Evolutionary conservation across 2,888 invertebrate species (phyloP).

Genomic region (Salpingus planirostris): DNA sequence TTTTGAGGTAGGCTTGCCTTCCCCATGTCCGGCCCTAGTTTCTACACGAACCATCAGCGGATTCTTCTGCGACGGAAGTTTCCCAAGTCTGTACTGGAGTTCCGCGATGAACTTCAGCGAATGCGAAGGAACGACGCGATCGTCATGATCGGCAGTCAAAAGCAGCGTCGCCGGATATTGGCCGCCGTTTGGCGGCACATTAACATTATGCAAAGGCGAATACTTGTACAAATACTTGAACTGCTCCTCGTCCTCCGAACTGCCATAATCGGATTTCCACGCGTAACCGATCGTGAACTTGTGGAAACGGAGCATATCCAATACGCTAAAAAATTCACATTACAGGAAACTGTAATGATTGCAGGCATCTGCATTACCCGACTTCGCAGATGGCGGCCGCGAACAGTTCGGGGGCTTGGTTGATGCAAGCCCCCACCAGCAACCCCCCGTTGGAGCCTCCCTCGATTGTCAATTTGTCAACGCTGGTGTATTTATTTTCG

Average conservation of each 20-base stretch:
- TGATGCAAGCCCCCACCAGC: conserved; percentile 87
- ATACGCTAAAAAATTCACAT: too few relatives aligned
- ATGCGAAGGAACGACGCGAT: conserved; percentile 95
- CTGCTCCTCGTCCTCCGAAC: conserved; percentile 76
- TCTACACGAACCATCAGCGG: conserved; percentile 87
- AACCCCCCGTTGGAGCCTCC: conserved; percentile 97
- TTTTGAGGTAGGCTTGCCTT: conserved; percentile 94
- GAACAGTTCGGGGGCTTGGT: conserved; percentile 91
- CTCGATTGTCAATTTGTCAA: conserved; percentile 71
- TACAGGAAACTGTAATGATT: too few relatives aligned
- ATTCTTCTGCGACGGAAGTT: conserved; percentile 58
- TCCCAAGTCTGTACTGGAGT: conserved; percentile 67
- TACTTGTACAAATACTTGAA: conserved; percentile 78
- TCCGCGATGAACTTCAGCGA: conserved; percentile 91
- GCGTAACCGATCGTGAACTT: conserved; percentile 97
- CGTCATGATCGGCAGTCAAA: conserved; percentile 97
- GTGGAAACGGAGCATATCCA: conserved; percentile 96
- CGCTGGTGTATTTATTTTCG: conserved; percentile 65
- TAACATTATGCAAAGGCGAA: conserved; percentile 91
- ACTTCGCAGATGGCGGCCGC: conserved; percentile 91
- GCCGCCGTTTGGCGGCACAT: conserved; percentile 49
- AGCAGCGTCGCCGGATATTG: conserved; percentile 90
- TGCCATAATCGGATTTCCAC: conserved; percentile 94
- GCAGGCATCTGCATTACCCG: conserved; percentile 68
- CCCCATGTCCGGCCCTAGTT: conserved; percentile 94